phyloP scores from a whole-genome alignment of 2,113 vertebrate species.

The Mirounga angustirostris region DNA sequence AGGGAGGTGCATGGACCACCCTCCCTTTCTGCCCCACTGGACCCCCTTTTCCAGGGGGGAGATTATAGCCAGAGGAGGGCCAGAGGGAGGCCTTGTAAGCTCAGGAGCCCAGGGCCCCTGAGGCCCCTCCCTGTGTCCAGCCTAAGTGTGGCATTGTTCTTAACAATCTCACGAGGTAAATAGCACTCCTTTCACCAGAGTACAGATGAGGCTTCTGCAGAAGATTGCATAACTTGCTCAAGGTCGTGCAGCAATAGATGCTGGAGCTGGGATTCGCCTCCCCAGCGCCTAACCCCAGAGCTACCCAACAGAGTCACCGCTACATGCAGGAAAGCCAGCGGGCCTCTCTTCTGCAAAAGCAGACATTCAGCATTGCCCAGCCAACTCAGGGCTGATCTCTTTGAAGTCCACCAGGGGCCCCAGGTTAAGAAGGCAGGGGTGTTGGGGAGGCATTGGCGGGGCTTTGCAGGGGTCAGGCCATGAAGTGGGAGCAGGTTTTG shows the following conservation, averaged over 20 bases:
- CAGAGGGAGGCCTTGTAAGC: neutral
- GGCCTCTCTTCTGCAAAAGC: neutral
- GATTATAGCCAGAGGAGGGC: neutral
- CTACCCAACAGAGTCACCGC: neutral
- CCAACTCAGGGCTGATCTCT: neutral
- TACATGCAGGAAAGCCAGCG: neutral
- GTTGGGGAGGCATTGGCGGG: no score
- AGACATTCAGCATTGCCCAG: neutral
- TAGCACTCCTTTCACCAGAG: neutral
- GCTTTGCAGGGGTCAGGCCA: neutral
- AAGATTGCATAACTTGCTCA: constrained; percentile 36
- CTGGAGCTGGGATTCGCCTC: neutral
- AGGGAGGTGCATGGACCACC: neutral
- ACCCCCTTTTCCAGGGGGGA: neutral
- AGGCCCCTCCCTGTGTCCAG: neutral
- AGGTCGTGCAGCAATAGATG: neutral
- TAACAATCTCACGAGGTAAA: neutral
- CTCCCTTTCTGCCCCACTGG: neutral
- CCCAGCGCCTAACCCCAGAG: neutral
- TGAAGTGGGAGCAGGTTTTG: neutral
- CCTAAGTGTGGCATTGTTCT: neutral
- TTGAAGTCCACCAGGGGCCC: neutral
- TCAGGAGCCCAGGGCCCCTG: neutral
- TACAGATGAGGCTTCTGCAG: neutral
- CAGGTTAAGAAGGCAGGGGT: neutral